Base-by-base conservation (phyloP, 64 coral and sea anemone genomes). In the Orbicella faveolata region DNA sequence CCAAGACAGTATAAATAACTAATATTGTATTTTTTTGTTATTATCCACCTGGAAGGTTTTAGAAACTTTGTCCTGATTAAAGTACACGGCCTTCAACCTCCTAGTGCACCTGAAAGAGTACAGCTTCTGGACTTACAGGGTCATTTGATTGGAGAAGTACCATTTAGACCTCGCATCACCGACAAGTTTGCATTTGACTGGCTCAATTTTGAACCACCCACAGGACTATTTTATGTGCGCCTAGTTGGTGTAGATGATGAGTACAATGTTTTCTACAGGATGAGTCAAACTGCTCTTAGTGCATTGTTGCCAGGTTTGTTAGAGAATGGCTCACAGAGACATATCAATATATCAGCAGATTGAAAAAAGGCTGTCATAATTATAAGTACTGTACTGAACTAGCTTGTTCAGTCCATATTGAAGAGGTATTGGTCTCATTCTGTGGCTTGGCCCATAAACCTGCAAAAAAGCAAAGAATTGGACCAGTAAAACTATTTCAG, bases 291-390 rank as follows among this genome's bases (percentile, higher is more conserved):
- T 69, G 95, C 95, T 35, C 81, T 96, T 37, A 96, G 95, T 87
- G 95, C 88, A 19, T 78, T 96, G 30, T 53, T 96, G 52, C 95
- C 95, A 93, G 95, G 95, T 96, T 83, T 48, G 88, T 65, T 61
- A 39, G 18, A 76, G 30, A 30, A 30, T 30, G 30, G 30, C 0
- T 30, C 30, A 30, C 30, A 30, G 30, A 30, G 30, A 30, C 30
- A 30, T 30, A 0, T 30, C 30, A 30, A 30, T 30, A 30, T 30
- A 30, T 30, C 30, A 30, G 30, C 30, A 30, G 30, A 30, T 30
- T 30, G 30, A 30, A 30, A 30, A 30, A 30, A 30, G 30, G 30
- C 30, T 30, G 30, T 30, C 30, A 30, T 30, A 30, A 30, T 30
- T 30, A 30, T 30, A 30, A 30, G 30, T 30, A 30, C 30, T 30